phyloP scores from a whole-genome alignment of 2,113 vertebrate genomes.

The Rattus rattus region DNA sequence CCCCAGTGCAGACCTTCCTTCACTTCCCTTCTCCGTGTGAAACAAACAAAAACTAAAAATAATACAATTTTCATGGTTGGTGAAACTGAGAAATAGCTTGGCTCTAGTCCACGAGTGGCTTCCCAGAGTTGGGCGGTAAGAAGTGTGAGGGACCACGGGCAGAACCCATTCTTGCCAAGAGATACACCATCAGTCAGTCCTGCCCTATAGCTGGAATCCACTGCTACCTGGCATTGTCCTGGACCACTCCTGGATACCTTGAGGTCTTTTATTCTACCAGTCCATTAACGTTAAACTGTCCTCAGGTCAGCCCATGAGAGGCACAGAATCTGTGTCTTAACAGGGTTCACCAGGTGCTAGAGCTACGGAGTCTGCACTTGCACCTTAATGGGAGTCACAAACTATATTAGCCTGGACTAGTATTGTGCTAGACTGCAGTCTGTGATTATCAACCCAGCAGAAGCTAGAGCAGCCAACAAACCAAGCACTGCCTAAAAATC shows the following conservation, averaged over 20 bases:
- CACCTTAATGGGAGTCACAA: neutral
- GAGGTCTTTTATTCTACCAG: neutral
- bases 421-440: neutral
- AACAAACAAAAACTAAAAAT: neutral
- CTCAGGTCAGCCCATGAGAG: neutral
- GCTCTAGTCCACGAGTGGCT: neutral
- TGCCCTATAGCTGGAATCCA: rapidly evolving
- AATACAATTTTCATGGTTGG: neutral
- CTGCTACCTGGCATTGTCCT: neutral
- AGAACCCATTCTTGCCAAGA: neutral
- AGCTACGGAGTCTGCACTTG: neutral
- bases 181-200: rapidly evolving
- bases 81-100: neutral
- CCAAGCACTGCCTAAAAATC: neutral
- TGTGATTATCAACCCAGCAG: neutral
- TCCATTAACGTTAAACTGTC: rapidly evolving
- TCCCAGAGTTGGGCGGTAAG: neutral
- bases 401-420: neutral
- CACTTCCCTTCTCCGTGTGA: neutral
- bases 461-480: neutral
- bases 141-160: rapidly evolving
- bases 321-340: neutral
- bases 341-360: neutral
- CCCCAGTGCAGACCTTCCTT: neutral
- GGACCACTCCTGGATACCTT: rapidly evolving